Evolutionary conservation across 2,113 vertebrate species (phyloP).

Genomic region (Coptodon bakossiorum): DNA sequence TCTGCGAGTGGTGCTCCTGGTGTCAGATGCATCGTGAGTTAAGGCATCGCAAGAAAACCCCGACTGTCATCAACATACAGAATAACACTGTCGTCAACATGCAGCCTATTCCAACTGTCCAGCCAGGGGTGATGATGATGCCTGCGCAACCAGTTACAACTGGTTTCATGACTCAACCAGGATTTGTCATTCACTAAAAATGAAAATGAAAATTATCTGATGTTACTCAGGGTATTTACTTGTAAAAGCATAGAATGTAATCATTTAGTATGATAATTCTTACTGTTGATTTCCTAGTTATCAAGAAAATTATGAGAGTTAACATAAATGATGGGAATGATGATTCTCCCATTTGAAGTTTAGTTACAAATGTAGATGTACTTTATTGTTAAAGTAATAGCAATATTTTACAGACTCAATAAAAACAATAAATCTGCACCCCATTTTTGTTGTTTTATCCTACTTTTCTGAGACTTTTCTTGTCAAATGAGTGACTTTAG

Average conservation of each 20-base stretch:
- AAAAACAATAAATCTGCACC: background rate
- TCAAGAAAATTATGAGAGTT: background rate
- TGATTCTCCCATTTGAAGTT: background rate
- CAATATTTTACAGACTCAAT: background rate
- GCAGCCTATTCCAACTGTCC: background rate
- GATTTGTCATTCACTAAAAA: fast-evolving
- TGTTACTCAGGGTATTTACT: background rate
- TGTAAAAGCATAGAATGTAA: background rate
- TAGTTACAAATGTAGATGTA: background rate
- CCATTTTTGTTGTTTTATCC: background rate
- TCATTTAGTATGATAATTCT: fast-evolving
- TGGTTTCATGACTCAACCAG: background rate
- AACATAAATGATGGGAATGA: background rate
- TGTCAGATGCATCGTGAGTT: slow-evolving; percentile 50
- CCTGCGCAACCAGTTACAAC: background rate
- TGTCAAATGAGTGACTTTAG: background rate
- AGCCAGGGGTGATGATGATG: background rate
- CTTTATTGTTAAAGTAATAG: background rate
- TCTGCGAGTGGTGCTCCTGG: slow-evolving; percentile 36
- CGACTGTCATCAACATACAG: background rate
- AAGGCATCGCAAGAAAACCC: background rate
- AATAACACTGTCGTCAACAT: background rate
- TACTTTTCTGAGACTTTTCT: background rate
- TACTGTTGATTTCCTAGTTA: fast-evolving
- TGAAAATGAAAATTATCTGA: fast-evolving